Evolutionary conservation across 2,113 vertebrate species (phyloP).

Genomic region (Pelmatolapia mariae): DNA sequence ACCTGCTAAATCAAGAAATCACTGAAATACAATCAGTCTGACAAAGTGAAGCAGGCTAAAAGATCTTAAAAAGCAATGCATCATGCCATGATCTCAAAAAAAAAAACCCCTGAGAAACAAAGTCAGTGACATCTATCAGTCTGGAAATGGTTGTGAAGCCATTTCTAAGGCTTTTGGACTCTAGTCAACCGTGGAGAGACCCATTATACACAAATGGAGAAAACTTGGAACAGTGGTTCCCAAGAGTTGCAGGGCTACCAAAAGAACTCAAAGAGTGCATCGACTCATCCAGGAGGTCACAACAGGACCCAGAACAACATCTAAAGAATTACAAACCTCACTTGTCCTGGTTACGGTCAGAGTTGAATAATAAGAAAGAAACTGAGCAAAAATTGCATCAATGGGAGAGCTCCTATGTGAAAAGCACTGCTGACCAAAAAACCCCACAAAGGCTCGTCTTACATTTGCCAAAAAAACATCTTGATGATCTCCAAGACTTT

Average conservation of each 20-base stretch:
- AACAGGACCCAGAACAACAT: background rate
- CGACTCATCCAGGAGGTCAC: background rate
- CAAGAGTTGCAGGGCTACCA: background rate
- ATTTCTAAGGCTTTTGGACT: background rate
- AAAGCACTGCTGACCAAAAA: background rate
- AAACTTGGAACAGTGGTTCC: background rate
- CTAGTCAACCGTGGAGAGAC: background rate
- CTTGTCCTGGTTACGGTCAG: background rate
- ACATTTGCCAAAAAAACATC: background rate
- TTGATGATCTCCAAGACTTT: background rate
- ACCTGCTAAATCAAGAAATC: background rate
- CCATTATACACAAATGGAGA: background rate
- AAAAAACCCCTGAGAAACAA: accelerated
- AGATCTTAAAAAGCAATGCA: background rate
- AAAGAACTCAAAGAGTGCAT: background rate
- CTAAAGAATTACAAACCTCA: background rate
- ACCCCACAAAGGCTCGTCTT: background rate
- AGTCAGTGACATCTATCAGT: background rate
- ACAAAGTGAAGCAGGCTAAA: background rate
- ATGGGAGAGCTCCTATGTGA: background rate
- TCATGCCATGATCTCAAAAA: background rate
- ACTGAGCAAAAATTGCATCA: background rate
- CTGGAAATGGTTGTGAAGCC: background rate
- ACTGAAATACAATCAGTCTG: background rate
- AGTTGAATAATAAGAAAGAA: background rate